These are phyloP conservation scores for Pyralis farinalis DNA, from an alignment of 2,888 invertebrate species.

Conservation along the genomic window DNA sequence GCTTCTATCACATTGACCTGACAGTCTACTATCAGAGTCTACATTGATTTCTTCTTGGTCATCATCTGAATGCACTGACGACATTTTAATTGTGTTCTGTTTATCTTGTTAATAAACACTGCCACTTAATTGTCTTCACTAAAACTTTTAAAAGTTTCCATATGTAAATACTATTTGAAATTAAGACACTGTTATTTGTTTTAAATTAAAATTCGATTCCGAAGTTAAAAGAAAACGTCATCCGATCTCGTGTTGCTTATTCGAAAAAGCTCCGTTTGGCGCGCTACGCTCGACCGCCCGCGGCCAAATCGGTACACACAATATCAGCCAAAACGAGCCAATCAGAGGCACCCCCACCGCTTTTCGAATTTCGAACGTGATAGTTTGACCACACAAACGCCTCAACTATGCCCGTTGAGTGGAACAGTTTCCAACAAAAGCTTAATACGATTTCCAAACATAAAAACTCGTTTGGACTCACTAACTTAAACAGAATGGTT, in stretches of 20 bases:
- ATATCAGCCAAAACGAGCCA: conserved; percentile 64
- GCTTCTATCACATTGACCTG: conserved; percentile 73
- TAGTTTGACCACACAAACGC: conserved; percentile 77
- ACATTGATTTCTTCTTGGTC: conserved; percentile 86
- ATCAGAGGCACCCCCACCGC: conserved; percentile 70
- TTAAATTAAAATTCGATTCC: conserved; percentile 20
- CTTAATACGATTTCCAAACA: conserved; percentile 81
- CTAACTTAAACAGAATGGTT: conserved; percentile 74
- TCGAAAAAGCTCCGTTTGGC: conserved; percentile 46
- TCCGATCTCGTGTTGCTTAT: conserved; percentile 34
- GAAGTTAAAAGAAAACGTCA: conserved; percentile 18
- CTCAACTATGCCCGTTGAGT: conserved; percentile 78
- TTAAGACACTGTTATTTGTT: conserved; percentile 20
- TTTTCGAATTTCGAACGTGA: conserved; percentile 60
- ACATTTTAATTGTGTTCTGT: conserved; percentile 49
- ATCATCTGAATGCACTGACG: conserved; percentile 80
- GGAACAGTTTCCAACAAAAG: conserved; percentile 80
- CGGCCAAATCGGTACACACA: conserved; percentile 64
- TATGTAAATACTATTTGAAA: conserved; percentile 26
- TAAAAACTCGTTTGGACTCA: conserved; percentile 79
- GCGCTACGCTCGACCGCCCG: conserved; percentile 64
- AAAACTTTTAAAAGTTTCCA: conserved; percentile 4
- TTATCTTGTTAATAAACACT: conserved; percentile 38
- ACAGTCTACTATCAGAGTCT: conserved; percentile 83
- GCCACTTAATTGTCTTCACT: conserved; percentile 35